Evolutionary conservation across 2,113 vertebrate species (phyloP).

Genomic region (Hippocampus comes): DNA sequence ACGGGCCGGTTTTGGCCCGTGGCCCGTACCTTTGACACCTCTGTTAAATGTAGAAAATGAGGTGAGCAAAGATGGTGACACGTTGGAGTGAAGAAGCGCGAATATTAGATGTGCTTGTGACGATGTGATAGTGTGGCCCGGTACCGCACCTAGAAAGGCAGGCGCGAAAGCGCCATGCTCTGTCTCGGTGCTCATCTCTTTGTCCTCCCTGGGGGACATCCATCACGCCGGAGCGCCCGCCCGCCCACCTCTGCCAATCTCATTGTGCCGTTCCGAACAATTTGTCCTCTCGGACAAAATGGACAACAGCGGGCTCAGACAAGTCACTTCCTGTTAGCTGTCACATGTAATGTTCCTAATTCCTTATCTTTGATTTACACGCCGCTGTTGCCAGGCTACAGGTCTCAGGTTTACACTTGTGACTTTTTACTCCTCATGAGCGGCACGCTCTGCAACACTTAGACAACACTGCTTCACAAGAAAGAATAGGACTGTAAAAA

Average conservation of each 20-base stretch:
- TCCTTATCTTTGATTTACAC: constrained; percentile 34
- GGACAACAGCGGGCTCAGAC: not conserved
- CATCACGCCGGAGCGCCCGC: not conserved
- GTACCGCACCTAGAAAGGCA: too few species aligned
- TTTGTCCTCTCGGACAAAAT: not conserved
- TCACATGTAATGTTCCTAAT: constrained; percentile 1
- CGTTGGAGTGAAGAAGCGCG: too few species aligned
- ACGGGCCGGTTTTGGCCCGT: too few species aligned
- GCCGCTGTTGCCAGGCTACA: constrained; percentile 27
- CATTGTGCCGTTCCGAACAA: not conserved
- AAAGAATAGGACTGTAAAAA: too few species aligned
- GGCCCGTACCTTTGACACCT: too few species aligned
- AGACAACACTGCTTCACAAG: too few species aligned
- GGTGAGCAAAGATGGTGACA: too few species aligned
- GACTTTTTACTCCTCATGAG: not conserved
- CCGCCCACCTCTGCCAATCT: not conserved
- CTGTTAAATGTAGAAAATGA: too few species aligned
- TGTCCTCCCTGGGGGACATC: not conserved
- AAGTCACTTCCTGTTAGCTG: constrained; percentile 6
- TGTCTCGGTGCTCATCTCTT: not conserved
- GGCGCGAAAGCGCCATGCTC: not conserved
- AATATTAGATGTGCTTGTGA: too few species aligned
- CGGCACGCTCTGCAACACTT: not conserved
- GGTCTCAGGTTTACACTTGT: not conserved
- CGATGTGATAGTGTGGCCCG: too few species aligned